Conservation (phyloP, 2,113 vertebrate genomes). For the Gadus macrocephalus region DNA sequence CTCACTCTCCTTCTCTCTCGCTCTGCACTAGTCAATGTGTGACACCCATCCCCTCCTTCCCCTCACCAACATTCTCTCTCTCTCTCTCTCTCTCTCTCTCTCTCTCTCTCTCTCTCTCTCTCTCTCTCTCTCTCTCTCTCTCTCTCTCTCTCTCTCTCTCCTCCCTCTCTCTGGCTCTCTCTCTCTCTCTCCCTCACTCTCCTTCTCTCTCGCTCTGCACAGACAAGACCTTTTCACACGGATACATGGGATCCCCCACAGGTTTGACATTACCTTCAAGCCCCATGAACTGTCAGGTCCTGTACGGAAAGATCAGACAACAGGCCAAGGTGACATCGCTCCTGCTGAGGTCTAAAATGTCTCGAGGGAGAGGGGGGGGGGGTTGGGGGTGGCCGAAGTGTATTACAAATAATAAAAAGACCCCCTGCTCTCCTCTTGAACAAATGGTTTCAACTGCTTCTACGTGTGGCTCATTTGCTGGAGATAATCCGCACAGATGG, state of each 20-base stretch:
- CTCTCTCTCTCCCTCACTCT: too few species aligned
- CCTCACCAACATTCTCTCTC: too few species aligned
- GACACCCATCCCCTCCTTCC: too few species aligned
- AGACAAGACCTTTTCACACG: constrained; percentile 9
- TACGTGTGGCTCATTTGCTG: constrained; percentile 32
- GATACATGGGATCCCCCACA: constrained; percentile 8
- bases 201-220: background rate
- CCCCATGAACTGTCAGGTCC: constrained; percentile 43
- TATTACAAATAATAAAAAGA: constrained; percentile 7
- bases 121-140: too few species aligned
- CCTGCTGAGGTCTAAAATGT: constrained; percentile 51
- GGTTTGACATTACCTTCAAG: constrained; percentile 39
- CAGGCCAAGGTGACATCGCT: constrained; percentile 39
- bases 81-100: too few species aligned
- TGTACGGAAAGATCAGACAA: constrained; percentile 41
- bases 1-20: background rate
- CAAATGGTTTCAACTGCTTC: constrained; percentile 44
- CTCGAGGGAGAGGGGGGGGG: constrained; percentile 3
- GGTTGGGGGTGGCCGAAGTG: constrained; percentile 1
- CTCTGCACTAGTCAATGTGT: too few species aligned
- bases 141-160: too few species aligned
- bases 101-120: too few species aligned
- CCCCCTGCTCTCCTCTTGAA: constrained; percentile 5
- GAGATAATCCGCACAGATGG: constrained; percentile 48
- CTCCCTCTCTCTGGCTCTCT: too few species aligned